A percentile compares a stretch with the other conserved stretches of the same genome.
These are phyloP conservation scores for Octomys mimax DNA, from an alignment of 2,797 vertebrate species.

Conservation along the genomic window DNA sequence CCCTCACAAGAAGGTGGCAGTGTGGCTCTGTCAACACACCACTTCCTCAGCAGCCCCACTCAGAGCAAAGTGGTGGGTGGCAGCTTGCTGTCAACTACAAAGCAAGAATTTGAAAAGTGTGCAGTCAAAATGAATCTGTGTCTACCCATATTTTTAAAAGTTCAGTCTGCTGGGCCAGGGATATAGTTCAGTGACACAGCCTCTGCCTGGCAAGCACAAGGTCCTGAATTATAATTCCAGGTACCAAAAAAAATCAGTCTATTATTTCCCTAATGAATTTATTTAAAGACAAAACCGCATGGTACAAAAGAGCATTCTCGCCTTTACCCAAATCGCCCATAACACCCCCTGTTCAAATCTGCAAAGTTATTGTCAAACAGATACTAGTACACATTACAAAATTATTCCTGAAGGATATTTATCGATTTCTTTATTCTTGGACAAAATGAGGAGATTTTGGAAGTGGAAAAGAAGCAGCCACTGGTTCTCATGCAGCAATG, in stretches of 20 bases:
- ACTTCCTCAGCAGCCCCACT: background rate
- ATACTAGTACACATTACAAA: conserved; percentile 18
- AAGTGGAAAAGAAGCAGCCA: background rate
- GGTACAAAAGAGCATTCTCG: background rate
- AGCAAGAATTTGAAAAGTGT: conserved; percentile 19
- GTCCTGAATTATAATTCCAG: too few species aligned
- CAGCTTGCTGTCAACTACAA: background rate
- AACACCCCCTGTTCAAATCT: background rate
- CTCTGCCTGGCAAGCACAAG: too few species aligned
- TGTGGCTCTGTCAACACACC: too few species aligned
- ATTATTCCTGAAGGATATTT: conserved; percentile 15
- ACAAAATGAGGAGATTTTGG: conserved; percentile 26
- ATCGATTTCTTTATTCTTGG: conserved; percentile 23
- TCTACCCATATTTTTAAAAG: background rate
- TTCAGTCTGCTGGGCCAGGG: background rate
- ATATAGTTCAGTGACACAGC: too few species aligned
- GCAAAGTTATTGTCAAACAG: conserved; percentile 61
- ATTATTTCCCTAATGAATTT: conserved; percentile 1
- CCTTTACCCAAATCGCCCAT: background rate
- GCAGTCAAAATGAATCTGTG: background rate
- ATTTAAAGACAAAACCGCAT: background rate
- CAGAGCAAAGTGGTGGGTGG: background rate
- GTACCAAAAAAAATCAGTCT: background rate
- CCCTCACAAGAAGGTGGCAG: background rate
- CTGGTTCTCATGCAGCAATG: background rate